Evolutionary conservation across 2,797 vertebrate species (phyloP).

Genomic region (Gorsachius magnificus): DNA sequence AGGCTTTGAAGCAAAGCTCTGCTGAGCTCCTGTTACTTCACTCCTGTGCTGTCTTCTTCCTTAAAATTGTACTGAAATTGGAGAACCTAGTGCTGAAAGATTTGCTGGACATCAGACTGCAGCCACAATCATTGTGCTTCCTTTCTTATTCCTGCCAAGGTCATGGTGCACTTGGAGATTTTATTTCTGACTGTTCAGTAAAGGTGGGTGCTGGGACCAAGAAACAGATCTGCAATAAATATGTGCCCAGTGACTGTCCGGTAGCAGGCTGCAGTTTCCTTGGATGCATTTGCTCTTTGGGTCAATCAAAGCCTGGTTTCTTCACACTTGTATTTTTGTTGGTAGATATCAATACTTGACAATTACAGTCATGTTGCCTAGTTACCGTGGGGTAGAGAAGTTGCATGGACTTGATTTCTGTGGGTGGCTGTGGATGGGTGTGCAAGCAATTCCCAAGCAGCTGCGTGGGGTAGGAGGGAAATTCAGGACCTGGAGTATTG

Average conservation of each 20-base stretch:
- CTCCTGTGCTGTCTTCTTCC: neutral
- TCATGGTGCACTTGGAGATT: neutral
- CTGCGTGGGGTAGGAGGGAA: neutral
- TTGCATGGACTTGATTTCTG: neutral
- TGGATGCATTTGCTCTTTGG: neutral
- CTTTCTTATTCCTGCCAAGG: neutral
- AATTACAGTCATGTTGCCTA: neutral
- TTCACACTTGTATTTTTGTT: neutral
- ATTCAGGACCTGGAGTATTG: neutral
- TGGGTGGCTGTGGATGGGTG: neutral
- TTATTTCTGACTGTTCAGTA: neutral
- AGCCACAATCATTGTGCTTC: neutral
- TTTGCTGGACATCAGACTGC: neutral
- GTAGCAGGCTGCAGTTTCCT: neutral
- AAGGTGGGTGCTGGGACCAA: neutral
- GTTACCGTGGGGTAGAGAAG: neutral
- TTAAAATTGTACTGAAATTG: neutral
- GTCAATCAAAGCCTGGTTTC: neutral
- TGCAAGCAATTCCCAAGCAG: neutral
- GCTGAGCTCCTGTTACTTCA: rapidly evolving
- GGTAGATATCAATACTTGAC: neutral
- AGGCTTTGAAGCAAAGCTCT: neutral
- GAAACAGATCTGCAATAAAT: neutral
- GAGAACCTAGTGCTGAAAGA: neutral
- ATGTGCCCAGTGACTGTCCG: neutral